Conservation (phyloP, 2,888 invertebrate species). For the Phragmatobia fuliginosa region DNA sequence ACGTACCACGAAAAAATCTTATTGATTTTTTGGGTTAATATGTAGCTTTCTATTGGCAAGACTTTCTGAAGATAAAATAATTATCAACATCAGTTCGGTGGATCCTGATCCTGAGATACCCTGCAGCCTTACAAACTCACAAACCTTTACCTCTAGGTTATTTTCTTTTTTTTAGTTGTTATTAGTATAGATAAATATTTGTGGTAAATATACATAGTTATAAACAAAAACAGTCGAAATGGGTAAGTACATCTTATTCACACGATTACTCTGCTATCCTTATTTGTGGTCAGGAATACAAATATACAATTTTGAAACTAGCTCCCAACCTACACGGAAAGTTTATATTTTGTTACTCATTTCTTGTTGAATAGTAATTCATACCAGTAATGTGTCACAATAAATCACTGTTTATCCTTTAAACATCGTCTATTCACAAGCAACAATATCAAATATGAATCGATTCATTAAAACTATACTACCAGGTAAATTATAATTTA, state of each 20-base stretch:
- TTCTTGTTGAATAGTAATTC: not conserved
- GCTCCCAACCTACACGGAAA: not conserved
- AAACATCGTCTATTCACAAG: not conserved
- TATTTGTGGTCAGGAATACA: not conserved
- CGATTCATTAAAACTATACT: not conserved
- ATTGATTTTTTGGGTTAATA: too few relatives aligned
- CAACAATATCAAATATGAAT: not conserved
- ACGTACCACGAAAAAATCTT: too few relatives aligned
- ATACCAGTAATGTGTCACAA: not conserved
- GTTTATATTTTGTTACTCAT: not conserved
- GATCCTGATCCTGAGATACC: too few relatives aligned
- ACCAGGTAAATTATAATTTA: conserved; percentile 1
- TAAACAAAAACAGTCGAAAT: too few relatives aligned
- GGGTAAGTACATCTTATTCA: not conserved
- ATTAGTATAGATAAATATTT: too few relatives aligned
- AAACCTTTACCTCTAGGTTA: too few relatives aligned
- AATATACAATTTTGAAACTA: not conserved
- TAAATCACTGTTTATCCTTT: not conserved
- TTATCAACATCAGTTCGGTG: too few relatives aligned
- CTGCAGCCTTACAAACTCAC: too few relatives aligned
- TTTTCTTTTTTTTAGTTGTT: too few relatives aligned
- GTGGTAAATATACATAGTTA: too few relatives aligned
- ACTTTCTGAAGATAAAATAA: too few relatives aligned
- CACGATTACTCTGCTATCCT: not conserved
- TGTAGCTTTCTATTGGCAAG: too few relatives aligned